Conservation (phyloP, 2,113 vertebrate species). For the Synchiropus splendidus region DNA sequence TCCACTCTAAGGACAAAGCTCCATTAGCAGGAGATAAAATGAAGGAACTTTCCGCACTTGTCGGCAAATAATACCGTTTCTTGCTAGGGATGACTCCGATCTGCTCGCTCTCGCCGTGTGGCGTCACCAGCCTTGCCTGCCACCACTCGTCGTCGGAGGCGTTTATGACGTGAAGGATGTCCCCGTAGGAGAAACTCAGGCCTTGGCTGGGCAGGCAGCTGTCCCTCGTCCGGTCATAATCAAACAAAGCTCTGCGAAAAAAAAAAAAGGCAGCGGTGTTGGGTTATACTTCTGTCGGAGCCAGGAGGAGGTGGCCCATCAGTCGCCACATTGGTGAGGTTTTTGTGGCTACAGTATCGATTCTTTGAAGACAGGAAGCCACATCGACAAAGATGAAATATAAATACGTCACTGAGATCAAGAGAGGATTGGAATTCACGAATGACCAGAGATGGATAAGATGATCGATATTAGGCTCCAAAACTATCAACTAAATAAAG, state of each 20-base stretch:
- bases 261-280: background rate
- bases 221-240: slow-evolving; percentile 95
- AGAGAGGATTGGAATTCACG: too few species aligned
- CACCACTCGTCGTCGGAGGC: slow-evolving; percentile 98
- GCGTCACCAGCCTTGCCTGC: slow-evolving; percentile 93
- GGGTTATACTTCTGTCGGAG: slow-evolving; percentile 13
- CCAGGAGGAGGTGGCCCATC: too few species aligned
- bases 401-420: too few species aligned
- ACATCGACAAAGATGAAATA: too few species aligned
- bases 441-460: too few species aligned
- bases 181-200: slow-evolving; percentile 93
- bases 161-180: slow-evolving; percentile 96
- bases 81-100: slow-evolving; percentile 98
- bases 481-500: too few species aligned
- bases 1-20: slow-evolving; percentile 61
- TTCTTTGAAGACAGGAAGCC: too few species aligned
- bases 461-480: too few species aligned
- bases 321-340: too few species aligned
- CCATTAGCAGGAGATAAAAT: background rate
- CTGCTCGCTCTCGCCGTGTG: slow-evolving; percentile 94
- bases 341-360: too few species aligned
- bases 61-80: slow-evolving; percentile 73
- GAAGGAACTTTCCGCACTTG: background rate
- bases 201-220: slow-evolving; percentile 97
- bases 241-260: slow-evolving; percentile 84